A percentile compares a stretch with the other conserved stretches of the same genome.
These are phyloP conservation scores for Sciaenops ocellatus DNA, from an alignment of 2,797 vertebrate genomes.

Conservation along the genomic window DNA sequence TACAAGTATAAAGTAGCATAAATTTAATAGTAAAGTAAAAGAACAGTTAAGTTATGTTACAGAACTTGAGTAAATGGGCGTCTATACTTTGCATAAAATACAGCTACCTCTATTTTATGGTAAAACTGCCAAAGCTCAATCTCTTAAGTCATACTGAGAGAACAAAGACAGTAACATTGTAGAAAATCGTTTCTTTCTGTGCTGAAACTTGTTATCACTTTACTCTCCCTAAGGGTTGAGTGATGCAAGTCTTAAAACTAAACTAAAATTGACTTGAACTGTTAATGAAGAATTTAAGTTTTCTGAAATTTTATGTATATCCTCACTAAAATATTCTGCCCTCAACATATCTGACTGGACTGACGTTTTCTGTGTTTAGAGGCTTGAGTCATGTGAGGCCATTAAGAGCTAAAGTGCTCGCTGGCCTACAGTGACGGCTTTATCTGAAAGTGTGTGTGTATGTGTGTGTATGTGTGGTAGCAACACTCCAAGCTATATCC, in stretches of 20 bases:
- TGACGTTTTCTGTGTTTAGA: constrained; percentile 16
- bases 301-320: background rate
- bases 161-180: background rate
- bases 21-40: background rate
- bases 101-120: background rate
- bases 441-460: constrained; percentile 43
- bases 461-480: constrained; percentile 21
- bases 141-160: background rate
- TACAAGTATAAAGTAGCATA: background rate
- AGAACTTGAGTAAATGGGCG: background rate
- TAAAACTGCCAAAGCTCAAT: background rate
- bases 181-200: background rate
- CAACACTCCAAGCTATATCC: constrained; percentile 15
- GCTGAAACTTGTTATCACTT: background rate
- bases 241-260: background rate
- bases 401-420: constrained; percentile 29
- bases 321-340: background rate
- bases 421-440: constrained; percentile 27
- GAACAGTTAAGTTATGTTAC: background rate
- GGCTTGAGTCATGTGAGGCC: constrained; percentile 48
- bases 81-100: background rate
- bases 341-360: background rate
- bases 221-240: background rate
- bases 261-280: background rate
- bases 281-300: background rate